These are phyloP conservation scores for Andrena bucephala DNA, from an alignment of 2,888 invertebrate genomes.

Conservation along the genomic window DNA sequence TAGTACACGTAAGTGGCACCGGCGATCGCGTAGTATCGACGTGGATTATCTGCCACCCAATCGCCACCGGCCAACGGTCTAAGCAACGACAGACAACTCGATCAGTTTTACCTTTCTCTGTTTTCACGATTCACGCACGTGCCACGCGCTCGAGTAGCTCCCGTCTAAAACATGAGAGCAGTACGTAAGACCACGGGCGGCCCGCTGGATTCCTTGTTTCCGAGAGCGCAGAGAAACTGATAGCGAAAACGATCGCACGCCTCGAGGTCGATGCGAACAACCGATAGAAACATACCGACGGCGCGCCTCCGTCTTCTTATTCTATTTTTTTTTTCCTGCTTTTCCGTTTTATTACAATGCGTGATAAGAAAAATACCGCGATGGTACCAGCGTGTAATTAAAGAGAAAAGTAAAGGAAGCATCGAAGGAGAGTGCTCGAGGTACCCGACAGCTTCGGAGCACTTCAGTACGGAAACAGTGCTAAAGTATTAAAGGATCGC, in stretches of 20 bases:
- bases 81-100: conserved; percentile 30
- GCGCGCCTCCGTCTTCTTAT: background rate
- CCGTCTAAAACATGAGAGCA: conserved; percentile 29
- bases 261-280: conserved; percentile 22
- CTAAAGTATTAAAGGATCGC: background rate
- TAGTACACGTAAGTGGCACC: conserved; percentile 75
- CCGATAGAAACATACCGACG: conserved; percentile 46
- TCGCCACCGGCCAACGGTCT: conserved; percentile 37
- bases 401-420: background rate
- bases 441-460: background rate
- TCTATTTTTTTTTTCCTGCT: no score
- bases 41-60: conserved; percentile 73
- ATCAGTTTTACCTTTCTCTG: background rate
- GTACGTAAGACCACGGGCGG: conserved; percentile 59
- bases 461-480: background rate
- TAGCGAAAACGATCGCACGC: conserved; percentile 39
- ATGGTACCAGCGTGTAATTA: background rate
- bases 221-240: conserved; percentile 52
- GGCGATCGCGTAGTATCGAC: conserved; percentile 72
- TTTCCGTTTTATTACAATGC: background rate
- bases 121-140: conserved; percentile 5
- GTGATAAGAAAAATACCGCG: background rate
- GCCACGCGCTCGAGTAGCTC: background rate
- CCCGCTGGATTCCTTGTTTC: conserved; percentile 45
- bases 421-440: background rate